Percentiles rank a stretch among this genome's conserved stretches.
Conservation (phyloP, 2,797 vertebrate genomes). For the Leucoraja ocellata region DNA sequence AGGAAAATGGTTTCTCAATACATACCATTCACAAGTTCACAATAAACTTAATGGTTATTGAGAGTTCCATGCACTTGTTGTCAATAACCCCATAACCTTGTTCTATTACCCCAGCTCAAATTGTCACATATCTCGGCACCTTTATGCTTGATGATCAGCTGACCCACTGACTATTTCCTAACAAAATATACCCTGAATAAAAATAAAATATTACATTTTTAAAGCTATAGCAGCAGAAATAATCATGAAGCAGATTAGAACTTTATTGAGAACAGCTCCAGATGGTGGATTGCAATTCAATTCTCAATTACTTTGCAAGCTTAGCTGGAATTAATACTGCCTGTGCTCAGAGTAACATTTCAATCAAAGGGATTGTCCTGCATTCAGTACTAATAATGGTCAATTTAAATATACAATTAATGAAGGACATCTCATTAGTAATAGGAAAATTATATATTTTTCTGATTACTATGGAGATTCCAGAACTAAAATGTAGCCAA, state of each 20-base stretch:
- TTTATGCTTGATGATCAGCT: background rate
- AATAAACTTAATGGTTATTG: too few species aligned
- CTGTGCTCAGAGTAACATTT: background rate
- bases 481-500: background rate
- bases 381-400: background rate
- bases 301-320: background rate
- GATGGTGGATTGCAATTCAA: background rate
- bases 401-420: background rate
- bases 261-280: background rate
- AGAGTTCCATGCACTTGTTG: too few species aligned
- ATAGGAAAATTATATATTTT: background rate
- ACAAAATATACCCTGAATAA: background rate
- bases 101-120: too few species aligned
- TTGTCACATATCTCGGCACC: background rate
- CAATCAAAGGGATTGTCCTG: background rate
- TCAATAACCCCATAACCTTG: too few species aligned
- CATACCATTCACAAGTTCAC: too few species aligned
- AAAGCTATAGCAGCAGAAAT: background rate
- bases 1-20: too few species aligned
- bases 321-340: background rate
- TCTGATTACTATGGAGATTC: background rate
- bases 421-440: background rate
- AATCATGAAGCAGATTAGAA: background rate
- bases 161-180: background rate
- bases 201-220: background rate